Evolutionary conservation across 2,113 vertebrate genomes (phyloP), one percentile per base, ranked within the genome.

Genomic region (Axis porcinus): DNA sequence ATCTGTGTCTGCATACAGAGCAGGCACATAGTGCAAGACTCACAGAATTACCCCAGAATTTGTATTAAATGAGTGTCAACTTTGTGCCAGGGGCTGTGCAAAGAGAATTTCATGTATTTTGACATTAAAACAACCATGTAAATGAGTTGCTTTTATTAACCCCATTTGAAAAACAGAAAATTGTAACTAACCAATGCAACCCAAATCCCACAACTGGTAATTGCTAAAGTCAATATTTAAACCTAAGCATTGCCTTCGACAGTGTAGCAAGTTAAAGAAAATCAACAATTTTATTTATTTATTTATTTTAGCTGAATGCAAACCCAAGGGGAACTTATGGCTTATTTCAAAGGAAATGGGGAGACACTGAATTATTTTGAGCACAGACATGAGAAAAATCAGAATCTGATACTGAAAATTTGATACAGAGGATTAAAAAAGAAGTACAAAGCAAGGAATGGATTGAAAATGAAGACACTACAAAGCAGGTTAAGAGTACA

Each of bases 91-190:
- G 33, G 36, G 60, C 6, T 70, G 21, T 55, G n/a, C 55, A 23
- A 76, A 62, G 64, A 86, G 17, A 96, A 47, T 27, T 28, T 36
- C 2, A 62, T 47, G 12, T 5, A 82, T 83, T 83, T 79, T 88
- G 54, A n/a, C 28, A n/a, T 70, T 78, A 76, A 86, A 86, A 78
- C 27, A 91, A 28, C 27, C 21, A n/a, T 50, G 62, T 27, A 81
- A 81, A 67, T 62, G n/a, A 91, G 43, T 45, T 85, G 33, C 23
- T 96, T 84, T 89, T 54, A 62, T 27, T 89, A 93, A 93, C 55
- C 25, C 10, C 1, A 86, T 23, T 81, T 79, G 50, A 86, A 94
- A 92, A 98, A 11, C 5, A 43, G 28, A 91, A 94, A 16, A 62
- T 23, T n/a, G 15, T 36, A 57, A 86, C 62, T 74, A 79, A 97